Base-by-base conservation (phyloP, 2,888 invertebrate species). In the Tetrapedia diversipes region DNA sequence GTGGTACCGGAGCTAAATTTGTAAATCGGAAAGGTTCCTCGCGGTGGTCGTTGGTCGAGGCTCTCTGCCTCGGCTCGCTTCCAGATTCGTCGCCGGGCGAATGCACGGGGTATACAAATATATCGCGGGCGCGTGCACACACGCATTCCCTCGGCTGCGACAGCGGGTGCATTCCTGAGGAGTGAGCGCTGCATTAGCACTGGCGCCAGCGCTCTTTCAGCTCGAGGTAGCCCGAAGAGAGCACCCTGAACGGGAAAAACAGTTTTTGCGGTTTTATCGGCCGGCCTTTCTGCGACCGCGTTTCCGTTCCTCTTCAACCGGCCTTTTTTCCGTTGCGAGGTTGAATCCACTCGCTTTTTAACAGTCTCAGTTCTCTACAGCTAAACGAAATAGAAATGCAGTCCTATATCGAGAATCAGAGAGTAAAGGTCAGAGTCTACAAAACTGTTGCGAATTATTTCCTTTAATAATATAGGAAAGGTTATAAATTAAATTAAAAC, bases 141-240 rank as follows among this genome's bases (percentile, higher is more conserved):
- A 57, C 45, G 72, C 68, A 53, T 74, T 67, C 73, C 64, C 78
- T 41, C 59, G 64, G 51, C 71, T 67, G 79, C 76, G 77, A 81
- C 83, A 74, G 72, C 60, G 51, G n/a, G 75, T 57, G 80, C 86
- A 82, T 84, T 84, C 85, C 82, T 77, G 68, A 69, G 57, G 72
- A 80, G 79, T 64, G 75, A 77, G 69, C 81, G 81, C 49, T 66
- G 76, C 81, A 81, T 82, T 83, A 81, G 59, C 79, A 53, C 77
- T 84, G 84, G 84, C 84, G 84, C 85, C 84, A 76, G 67, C 59
- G 69, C 53, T 75, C 43, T 59, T 47, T 74, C 78, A 49, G 49
- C 71, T 67, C 61, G 67, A 45, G 29, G 16, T 24, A 49, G 43
- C 47, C 29, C 67, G 19, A 29, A 66, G 68, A 56, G n/a, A 65